Conservation (phyloP, 1,140 invertebrate species). For the Anagrus nilaparvatae region DNA sequence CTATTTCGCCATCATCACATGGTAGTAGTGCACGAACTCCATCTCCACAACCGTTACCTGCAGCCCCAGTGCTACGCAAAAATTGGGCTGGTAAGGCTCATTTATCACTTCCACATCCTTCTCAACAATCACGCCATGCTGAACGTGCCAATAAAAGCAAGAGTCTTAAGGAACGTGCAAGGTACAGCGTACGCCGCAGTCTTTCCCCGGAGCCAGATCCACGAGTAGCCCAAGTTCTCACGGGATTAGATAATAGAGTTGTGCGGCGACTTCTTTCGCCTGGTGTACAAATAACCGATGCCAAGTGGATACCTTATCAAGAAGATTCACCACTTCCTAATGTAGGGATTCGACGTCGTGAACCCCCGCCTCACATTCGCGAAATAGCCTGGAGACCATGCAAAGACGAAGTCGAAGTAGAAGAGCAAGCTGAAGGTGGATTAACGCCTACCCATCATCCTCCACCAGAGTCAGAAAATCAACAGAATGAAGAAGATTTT, state of each 20-base stretch:
- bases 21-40: too few species aligned
- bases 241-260: constrained; percentile 30
- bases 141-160: constrained; percentile 27
- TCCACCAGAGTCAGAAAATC: constrained; percentile 21
- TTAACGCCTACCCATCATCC: constrained; percentile 35
- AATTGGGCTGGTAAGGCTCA: constrained; percentile 37
- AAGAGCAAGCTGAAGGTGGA: constrained; percentile 4
- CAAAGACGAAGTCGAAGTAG: constrained; percentile 26
- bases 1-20: constrained; percentile 21
- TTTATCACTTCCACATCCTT: constrained; percentile 32
- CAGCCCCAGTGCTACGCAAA: constrained; percentile 16
- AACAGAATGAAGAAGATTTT: constrained; percentile 29
- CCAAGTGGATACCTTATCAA: constrained; percentile 38
- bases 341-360: constrained; percentile 33
- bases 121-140: constrained; percentile 24
- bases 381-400: constrained; percentile 38
- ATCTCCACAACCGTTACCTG: neutral
- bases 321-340: constrained; percentile 37
- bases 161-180: constrained; percentile 36
- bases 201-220: constrained; percentile 40
- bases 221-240: constrained; percentile 28
- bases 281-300: constrained; percentile 29
- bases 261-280: constrained; percentile 34
- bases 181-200: constrained; percentile 37
- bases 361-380: constrained; percentile 32